Evolutionary conservation across 2,797 vertebrate species (phyloP).

Genomic region (Phrynocephalus vlangalii): DNA sequence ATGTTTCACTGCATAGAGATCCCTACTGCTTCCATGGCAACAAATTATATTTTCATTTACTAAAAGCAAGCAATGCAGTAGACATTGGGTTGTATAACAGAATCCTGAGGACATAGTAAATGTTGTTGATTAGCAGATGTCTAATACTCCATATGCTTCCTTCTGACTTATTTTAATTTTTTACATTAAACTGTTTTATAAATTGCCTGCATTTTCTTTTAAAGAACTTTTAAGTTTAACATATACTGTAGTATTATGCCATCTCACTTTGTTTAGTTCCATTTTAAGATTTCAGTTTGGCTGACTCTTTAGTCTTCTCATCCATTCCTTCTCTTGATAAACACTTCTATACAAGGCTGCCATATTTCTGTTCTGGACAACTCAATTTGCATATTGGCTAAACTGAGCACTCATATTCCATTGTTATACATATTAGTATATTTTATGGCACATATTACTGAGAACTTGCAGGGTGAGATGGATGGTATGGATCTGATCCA

Average conservation of each 20-base stretch:
- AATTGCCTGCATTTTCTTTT: neutral
- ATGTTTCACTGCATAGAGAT: conserved; percentile 11
- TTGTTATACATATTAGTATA: too few species aligned
- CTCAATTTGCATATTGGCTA: too few species aligned
- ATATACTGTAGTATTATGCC: neutral
- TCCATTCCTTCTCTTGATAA: neutral
- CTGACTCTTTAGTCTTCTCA: conserved; percentile 14
- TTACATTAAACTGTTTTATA: neutral
- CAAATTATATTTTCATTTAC: conserved; percentile 54
- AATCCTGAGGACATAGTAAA: conserved; percentile 13
- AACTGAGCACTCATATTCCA: too few species aligned
- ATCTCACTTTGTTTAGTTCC: neutral
- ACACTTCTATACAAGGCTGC: too few species aligned
- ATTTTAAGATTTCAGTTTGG: conserved; percentile 27
- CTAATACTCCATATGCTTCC: neutral
- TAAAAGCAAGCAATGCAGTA: neutral
- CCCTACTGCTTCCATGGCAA: conserved; percentile 74
- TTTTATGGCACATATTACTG: too few species aligned
- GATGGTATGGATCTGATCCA: too few species aligned
- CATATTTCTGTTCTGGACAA: too few species aligned
- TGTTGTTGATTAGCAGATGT: conserved; percentile 19
- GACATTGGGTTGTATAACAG: conserved; percentile 29
- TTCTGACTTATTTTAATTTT: neutral
- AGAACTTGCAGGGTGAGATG: too few species aligned
- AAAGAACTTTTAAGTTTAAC: conserved; percentile 29